Conservation (phyloP, 1,140 invertebrate species). For the Bombus impatiens region DNA sequence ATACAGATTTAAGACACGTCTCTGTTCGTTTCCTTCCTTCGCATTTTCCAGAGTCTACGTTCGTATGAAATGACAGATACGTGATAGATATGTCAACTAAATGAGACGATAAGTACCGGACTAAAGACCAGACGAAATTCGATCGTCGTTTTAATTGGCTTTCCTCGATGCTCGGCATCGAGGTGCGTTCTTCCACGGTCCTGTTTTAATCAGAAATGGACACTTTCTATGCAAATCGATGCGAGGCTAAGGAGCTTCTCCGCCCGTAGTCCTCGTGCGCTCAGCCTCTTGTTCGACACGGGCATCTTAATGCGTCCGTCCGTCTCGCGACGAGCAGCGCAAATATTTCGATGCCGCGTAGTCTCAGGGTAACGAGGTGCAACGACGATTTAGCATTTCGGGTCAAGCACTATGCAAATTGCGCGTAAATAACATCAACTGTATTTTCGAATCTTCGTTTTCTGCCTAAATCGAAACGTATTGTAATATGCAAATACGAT, state of each 20-base stretch:
- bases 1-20: not conserved
- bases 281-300: constrained; percentile 20
- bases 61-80: not conserved
- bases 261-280: not conserved
- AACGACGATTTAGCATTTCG: constrained; percentile 4
- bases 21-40: not conserved
- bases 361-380: constrained; percentile 3
- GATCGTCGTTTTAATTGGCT: constrained; percentile 61
- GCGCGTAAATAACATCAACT: constrained; percentile 15
- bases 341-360: constrained; percentile 15
- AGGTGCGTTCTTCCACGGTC: constrained; percentile 41
- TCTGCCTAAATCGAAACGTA: not conserved
- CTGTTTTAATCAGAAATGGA: constrained; percentile 46
- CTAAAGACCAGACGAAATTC: constrained; percentile 40
- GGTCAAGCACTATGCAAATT: constrained; percentile 12
- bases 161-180: not conserved
- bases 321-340: not conserved
- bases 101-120: constrained; percentile 40
- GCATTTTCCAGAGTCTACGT: not conserved
- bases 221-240: constrained; percentile 67
- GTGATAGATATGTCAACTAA: not conserved
- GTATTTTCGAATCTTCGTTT: not conserved
- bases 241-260: constrained; percentile 53
- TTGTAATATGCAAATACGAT: no score
- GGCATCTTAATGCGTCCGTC: constrained; percentile 30